phyloP scores from a whole-genome alignment of 2,888 invertebrate species.

The Ectemnius lituratus region DNA sequence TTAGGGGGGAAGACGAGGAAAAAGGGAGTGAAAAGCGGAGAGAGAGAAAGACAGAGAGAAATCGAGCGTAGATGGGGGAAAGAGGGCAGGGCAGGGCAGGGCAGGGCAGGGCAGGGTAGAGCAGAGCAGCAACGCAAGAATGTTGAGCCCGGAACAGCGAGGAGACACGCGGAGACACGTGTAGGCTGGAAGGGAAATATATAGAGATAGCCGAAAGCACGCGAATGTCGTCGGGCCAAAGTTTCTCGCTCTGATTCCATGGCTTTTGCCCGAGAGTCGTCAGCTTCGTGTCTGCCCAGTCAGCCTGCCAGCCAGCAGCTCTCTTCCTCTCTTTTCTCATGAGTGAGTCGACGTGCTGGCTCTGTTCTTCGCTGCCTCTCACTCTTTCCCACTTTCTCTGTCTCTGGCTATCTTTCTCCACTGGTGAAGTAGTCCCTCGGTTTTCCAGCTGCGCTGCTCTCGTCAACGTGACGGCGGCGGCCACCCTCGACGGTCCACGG shows the following conservation, averaged over 20 bases:
- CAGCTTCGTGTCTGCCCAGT: conserved; percentile 41
- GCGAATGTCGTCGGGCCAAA: conserved; percentile 41
- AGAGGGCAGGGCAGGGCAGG: conserved; percentile 30
- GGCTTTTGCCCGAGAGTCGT: conserved; percentile 39
- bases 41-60: conserved; percentile 46
- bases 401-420: conserved; percentile 10
- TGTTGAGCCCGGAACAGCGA: conserved; percentile 69
- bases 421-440: conserved; percentile 48
- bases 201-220: conserved; percentile 58
- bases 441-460: conserved; percentile 76
- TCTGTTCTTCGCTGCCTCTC: neutral
- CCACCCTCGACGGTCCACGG: conserved; percentile 71
- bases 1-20: conserved; percentile 26
- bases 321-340: conserved; percentile 32
- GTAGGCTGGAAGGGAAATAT: conserved; percentile 70
- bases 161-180: conserved; percentile 74
- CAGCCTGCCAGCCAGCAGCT: conserved; percentile 24
- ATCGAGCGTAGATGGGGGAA: neutral
- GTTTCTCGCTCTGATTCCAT: conserved; percentile 37
- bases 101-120: conserved; percentile 31
- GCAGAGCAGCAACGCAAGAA: conserved; percentile 61
- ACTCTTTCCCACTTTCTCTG: neutral
- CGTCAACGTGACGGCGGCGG: conserved; percentile 74
- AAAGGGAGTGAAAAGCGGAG: conserved; percentile 22
- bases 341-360: conserved; percentile 1